A percentile compares a stretch with the other conserved stretches of the same genome.
Evolutionary conservation across 2,888 invertebrate genomes (phyloP).

Genomic region (Chalcosyrphus nemorum): DNA sequence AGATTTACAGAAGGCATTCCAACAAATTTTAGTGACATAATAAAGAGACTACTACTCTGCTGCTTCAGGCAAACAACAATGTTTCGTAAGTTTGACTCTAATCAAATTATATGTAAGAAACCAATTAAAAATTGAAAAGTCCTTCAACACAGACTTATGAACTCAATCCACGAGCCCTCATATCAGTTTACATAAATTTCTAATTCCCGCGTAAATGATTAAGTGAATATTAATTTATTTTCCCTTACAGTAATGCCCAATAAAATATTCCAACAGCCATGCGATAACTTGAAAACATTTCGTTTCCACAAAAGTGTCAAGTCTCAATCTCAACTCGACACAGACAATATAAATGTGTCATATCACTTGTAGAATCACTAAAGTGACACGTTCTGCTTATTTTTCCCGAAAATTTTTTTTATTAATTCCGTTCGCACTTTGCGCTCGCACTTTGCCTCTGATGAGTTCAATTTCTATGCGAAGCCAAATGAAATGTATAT

Average conservation of each 20-base stretch:
- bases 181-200: constrained; percentile 27
- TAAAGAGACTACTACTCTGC: no score
- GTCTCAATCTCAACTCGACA: constrained; percentile 45
- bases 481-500: constrained; percentile 31
- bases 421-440: constrained; percentile 69
- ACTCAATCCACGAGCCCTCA: constrained; percentile 21
- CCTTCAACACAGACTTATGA: background rate
- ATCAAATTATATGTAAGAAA: background rate
- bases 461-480: constrained; percentile 54
- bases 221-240: constrained; percentile 38
- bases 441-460: constrained; percentile 50
- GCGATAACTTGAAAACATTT: constrained; percentile 55
- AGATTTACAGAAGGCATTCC: no score
- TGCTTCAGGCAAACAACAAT: no score
- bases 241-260: constrained; percentile 23
- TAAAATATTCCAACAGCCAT: constrained; percentile 51
- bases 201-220: constrained; percentile 41
- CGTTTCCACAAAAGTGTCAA: constrained; percentile 61
- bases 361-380: constrained; percentile 64
- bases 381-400: constrained; percentile 55
- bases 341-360: constrained; percentile 60
- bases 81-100: no score
- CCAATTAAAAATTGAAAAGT: background rate
- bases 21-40: no score
- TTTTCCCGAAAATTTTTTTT: constrained; percentile 47